phyloP scores from a whole-genome alignment of 2,797 vertebrate genomes.

The Neosilurus mollespiculum region DNA sequence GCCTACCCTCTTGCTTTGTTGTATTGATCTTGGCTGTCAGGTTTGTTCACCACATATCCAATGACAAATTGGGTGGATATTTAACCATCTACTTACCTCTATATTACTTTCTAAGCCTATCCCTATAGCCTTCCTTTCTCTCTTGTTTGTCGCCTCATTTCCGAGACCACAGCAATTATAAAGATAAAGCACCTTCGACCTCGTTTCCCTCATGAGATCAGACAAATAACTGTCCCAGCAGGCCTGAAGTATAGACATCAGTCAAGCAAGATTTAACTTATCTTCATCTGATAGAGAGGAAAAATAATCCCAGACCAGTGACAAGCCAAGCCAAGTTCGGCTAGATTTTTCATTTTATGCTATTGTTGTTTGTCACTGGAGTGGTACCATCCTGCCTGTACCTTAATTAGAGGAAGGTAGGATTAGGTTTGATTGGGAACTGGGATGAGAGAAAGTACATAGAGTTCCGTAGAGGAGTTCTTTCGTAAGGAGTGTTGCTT shows the following conservation, averaged over 20 bases:
- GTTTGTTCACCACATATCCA: neutral
- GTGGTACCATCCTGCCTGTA: neutral
- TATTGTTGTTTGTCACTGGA: slow-evolving; percentile 9
- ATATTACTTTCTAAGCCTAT: neutral
- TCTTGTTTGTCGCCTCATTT: neutral
- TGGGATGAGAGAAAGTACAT: neutral
- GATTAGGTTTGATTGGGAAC: neutral
- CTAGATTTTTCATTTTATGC: neutral
- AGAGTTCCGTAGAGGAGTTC: neutral
- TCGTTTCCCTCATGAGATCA: neutral
- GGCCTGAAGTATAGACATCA: slow-evolving; percentile 32
- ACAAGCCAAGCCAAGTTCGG: neutral
- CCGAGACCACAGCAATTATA: slow-evolving; percentile 32
- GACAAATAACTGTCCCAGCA: slow-evolving; percentile 18
- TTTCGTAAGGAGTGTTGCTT: neutral
- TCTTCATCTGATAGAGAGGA: slow-evolving; percentile 18
- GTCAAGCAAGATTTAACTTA: slow-evolving; percentile 25
- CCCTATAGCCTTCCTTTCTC: neutral
- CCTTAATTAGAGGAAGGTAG: neutral
- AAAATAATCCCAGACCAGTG: slow-evolving; percentile 11
- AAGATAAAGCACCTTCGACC: slow-evolving; percentile 35
- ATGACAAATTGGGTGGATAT: neutral
- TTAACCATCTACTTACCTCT: neutral
- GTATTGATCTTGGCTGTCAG: neutral
- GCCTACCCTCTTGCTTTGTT: neutral